These are phyloP conservation scores for Neogobius melanostomus DNA, from an alignment of 2,113 vertebrate genomes.

Conservation along the genomic window DNA sequence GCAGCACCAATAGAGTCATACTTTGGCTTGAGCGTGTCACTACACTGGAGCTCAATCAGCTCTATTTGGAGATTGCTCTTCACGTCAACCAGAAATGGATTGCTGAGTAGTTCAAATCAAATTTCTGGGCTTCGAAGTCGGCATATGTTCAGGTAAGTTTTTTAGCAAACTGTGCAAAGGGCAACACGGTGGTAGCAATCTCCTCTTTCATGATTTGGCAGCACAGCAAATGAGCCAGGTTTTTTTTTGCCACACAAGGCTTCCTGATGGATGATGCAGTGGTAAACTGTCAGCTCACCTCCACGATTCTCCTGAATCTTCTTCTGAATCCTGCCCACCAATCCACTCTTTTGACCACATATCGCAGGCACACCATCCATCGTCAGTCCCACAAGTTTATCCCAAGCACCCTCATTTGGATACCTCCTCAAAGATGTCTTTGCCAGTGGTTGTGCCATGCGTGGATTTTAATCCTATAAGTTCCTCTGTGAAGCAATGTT, in stretches of 20 bases:
- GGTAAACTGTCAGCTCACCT: not conserved
- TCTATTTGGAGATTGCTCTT: not conserved
- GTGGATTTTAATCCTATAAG: not conserved
- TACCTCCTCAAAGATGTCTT: not conserved
- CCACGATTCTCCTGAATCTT: not conserved
- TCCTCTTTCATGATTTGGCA: conserved; percentile 34
- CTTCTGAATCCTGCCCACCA: not conserved
- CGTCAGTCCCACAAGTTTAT: too few species aligned
- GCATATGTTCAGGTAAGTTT: not conserved
- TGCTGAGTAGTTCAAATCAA: not conserved
- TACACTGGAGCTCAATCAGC: not conserved
- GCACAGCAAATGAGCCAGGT: conserved; percentile 24
- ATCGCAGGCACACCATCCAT: not conserved
- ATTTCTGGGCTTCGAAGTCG: not conserved
- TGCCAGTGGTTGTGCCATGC: not conserved
- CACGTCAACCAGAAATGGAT: not conserved
- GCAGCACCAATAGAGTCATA: conserved; percentile 20
- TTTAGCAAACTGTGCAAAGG: conserved; percentile 23
- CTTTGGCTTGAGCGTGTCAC: not conserved
- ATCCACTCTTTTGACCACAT: not conserved
- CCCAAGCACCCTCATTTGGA: not conserved
- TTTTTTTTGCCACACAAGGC: conserved; percentile 17
- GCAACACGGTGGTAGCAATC: conserved; percentile 8
- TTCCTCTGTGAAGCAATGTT: not conserved
- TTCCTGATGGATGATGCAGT: not conserved